Evolutionary conservation across 2,113 vertebrate genomes (phyloP).

Genomic region (Pycnonotus jocosus): DNA sequence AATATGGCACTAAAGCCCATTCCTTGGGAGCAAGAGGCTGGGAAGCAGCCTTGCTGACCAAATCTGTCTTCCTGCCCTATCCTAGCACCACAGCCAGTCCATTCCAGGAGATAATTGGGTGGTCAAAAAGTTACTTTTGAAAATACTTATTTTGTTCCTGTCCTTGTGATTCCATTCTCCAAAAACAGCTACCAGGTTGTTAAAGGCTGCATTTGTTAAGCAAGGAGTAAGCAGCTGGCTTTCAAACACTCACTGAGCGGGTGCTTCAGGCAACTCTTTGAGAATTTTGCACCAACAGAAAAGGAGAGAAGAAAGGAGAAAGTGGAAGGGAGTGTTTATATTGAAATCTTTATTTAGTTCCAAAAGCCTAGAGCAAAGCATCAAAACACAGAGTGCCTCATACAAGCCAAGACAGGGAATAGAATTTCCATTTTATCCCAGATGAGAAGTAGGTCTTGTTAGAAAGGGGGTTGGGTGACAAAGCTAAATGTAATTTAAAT

Average conservation of each 20-base stretch:
- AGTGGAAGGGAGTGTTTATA: background rate
- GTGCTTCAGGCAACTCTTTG: background rate
- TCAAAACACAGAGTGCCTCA: background rate
- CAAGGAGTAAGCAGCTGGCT: background rate
- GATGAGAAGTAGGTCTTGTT: conserved; percentile 17
- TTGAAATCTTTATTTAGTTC: conserved; percentile 29
- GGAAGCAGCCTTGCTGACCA: background rate
- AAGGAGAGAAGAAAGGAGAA: conserved; percentile 8
- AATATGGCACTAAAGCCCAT: background rate
- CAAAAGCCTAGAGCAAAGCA: conserved; percentile 22
- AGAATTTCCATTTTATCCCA: conserved; percentile 8
- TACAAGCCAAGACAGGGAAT: background rate
- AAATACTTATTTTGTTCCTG: background rate
- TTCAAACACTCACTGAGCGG: background rate
- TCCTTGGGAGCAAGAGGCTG: background rate
- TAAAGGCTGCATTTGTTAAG: background rate
- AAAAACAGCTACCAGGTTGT: background rate
- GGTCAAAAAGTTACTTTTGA: background rate
- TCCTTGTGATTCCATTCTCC: background rate
- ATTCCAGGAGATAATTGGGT: background rate
- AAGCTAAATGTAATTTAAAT: background rate
- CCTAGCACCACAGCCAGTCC: background rate
- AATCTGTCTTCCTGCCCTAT: background rate
- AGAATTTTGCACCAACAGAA: background rate
- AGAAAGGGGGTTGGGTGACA: background rate